Evolutionary conservation across 2,113 vertebrate species (phyloP).

Genomic region (Oncorhynchus nerka): DNA sequence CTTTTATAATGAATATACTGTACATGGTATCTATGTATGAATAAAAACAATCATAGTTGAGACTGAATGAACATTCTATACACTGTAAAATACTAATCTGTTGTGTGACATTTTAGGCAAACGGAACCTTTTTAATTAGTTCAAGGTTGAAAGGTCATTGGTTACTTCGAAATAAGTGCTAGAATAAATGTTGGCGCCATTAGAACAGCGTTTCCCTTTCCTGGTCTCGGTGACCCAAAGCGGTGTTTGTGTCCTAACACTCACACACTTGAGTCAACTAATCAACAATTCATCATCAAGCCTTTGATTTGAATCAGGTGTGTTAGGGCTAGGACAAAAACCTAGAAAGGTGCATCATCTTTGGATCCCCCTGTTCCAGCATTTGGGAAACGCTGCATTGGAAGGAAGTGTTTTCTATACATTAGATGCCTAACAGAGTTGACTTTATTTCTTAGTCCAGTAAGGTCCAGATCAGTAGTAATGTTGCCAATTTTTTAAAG

Average conservation of each 20-base stretch:
- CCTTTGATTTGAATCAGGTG: no score
- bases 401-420: background rate
- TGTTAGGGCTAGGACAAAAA: no score
- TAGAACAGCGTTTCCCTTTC: no score
- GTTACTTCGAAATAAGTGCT: constrained; percentile 52
- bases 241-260: no score
- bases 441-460: constrained; percentile 59
- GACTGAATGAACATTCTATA: constrained; percentile 9
- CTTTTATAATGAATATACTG: constrained; percentile 20
- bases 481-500: constrained; percentile 71
- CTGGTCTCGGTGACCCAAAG: no score
- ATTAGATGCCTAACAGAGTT: constrained; percentile 10
- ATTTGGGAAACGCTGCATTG: background rate
- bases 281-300: no score
- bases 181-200: background rate
- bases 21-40: constrained; percentile 17
- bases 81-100: background rate
- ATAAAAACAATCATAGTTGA: background rate
- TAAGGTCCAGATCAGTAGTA: constrained; percentile 55
- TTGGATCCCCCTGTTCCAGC: no score
- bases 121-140: constrained; percentile 20
- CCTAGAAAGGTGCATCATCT: no score
- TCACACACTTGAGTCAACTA: no score
- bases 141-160: constrained; percentile 32
- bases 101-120: background rate